Evolutionary conservation across 2,888 invertebrate genomes (phyloP).

Genomic region (Agrotis segetum): DNA sequence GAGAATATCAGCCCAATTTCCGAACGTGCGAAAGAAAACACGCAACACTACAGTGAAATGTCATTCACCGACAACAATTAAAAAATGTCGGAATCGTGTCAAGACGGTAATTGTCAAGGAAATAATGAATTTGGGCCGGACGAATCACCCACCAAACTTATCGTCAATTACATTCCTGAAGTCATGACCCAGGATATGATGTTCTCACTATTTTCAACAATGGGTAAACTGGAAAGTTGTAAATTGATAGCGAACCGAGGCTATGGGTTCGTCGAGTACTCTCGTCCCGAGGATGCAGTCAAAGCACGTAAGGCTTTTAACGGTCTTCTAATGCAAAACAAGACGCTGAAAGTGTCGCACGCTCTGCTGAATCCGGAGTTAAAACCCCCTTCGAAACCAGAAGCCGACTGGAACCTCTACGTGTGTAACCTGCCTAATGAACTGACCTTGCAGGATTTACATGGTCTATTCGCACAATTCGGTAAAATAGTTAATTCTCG

Average conservation of each 20-base stretch:
- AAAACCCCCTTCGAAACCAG: slow-evolving; percentile 89
- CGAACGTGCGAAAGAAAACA: slow-evolving; percentile 76
- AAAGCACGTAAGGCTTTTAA: slow-evolving; percentile 90
- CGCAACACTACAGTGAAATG: slow-evolving; percentile 85
- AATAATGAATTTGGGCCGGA: slow-evolving; percentile 90
- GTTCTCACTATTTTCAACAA: slow-evolving; percentile 90
- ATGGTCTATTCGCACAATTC: slow-evolving; percentile 90
- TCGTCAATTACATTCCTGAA: slow-evolving; percentile 91
- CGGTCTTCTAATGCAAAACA: slow-evolving; percentile 90
- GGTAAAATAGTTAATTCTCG: slow-evolving; percentile 91
- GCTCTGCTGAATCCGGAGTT: slow-evolving; percentile 88
- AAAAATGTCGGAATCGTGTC: slow-evolving; percentile 92
- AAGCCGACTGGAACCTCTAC: slow-evolving; percentile 91
- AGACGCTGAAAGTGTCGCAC: slow-evolving; percentile 90
- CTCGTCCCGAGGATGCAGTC: slow-evolving; percentile 88
- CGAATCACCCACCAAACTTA: slow-evolving; percentile 91
- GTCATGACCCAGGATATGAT: slow-evolving; percentile 91
- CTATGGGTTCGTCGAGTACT: slow-evolving; percentile 91
- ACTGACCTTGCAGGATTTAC: slow-evolving; percentile 90
- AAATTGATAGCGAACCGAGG: slow-evolving; percentile 91
- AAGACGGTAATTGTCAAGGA: slow-evolving; percentile 91
- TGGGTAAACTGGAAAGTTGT: slow-evolving; percentile 91
- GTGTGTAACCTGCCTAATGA: slow-evolving; percentile 91
- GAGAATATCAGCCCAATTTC: slow-evolving; percentile 66
- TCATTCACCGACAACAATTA: slow-evolving; percentile 91